Conservation (phyloP, 2,113 vertebrate genomes). For the Pollimyrus isidori region DNA sequence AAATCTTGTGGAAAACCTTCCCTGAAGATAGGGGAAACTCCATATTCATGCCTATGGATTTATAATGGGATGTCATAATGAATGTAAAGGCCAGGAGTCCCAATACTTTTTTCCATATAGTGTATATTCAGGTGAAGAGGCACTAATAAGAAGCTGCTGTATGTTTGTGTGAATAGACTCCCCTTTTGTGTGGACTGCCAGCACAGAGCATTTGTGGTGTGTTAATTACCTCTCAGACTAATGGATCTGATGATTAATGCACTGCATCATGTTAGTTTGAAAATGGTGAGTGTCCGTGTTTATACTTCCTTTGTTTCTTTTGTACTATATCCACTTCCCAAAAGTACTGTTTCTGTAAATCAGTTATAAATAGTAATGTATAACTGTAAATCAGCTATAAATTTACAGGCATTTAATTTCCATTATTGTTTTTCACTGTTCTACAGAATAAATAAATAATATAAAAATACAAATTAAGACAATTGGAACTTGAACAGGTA, state of each 20-base stretch:
- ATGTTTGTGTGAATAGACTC: neutral
- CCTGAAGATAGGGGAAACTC: neutral
- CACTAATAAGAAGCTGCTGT: neutral
- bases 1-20: neutral
- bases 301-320: neutral
- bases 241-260: conserved; percentile 11
- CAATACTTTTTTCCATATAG: neutral
- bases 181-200: neutral
- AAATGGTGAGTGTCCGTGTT: neutral
- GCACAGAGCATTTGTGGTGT: conserved; percentile 8
- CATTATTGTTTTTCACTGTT: neutral
- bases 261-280: neutral
- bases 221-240: conserved; percentile 15
- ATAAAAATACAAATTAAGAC: neutral
- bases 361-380: too few species aligned
- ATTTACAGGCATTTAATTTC: neutral
- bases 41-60: neutral
- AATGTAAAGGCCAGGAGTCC: neutral
- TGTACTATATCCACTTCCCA: neutral
- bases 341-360: neutral
- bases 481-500: neutral
- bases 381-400: neutral
- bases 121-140: neutral
- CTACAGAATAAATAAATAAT: neutral
- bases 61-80: neutral